These are phyloP conservation scores for Chloromyia formosa DNA, from an alignment of 2,888 invertebrate species.

Conservation along the genomic window DNA sequence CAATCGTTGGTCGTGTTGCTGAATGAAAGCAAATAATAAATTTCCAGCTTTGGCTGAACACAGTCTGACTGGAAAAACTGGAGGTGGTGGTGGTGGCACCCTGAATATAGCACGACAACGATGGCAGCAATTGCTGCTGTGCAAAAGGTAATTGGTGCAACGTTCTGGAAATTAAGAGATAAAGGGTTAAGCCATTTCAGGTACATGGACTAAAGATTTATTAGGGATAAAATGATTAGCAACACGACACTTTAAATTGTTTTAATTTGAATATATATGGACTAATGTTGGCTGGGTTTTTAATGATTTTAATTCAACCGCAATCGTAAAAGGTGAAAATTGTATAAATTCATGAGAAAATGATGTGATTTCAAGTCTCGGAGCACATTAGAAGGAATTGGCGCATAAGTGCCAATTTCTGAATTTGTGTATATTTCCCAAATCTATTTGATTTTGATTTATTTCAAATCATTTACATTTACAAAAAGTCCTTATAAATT, in stretches of 20 bases:
- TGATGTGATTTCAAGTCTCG: too few species aligned
- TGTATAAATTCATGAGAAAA: too few species aligned
- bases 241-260: conserved; percentile 50
- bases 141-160: conserved; percentile 54
- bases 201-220: conserved; percentile 45
- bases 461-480: too few species aligned
- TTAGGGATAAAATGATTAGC: conserved; percentile 49
- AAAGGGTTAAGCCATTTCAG: conserved; percentile 52
- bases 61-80: neutral
- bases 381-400: too few species aligned
- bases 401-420: too few species aligned
- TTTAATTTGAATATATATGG: conserved; percentile 42
- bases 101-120: neutral
- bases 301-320: neutral
- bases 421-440: too few species aligned
- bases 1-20: neutral
- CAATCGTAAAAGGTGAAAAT: neutral
- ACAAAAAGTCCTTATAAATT: too few species aligned
- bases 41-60: conserved; percentile 11
- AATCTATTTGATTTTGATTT: too few species aligned
- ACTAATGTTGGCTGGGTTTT: neutral
- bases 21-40: conserved; percentile 39
- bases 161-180: conserved; percentile 55
- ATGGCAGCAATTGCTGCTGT: conserved; percentile 50
- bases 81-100: neutral